Evolutionary conservation across 1,140 invertebrate genomes (phyloP).

Genomic region (Callitettix versicolor): DNA sequence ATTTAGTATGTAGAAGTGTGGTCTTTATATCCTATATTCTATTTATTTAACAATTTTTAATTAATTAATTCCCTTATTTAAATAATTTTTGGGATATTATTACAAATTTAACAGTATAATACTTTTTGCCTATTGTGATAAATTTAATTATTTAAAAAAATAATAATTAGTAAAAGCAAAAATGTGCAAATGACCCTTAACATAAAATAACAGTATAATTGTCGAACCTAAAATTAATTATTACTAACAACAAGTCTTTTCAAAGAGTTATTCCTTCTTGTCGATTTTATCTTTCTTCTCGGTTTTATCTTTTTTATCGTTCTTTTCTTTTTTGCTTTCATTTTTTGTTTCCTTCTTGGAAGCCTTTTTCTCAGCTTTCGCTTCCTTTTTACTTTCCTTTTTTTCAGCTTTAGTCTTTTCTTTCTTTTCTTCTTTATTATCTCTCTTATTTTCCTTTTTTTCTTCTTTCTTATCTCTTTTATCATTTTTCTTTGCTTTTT

Average conservation of each 20-base stretch:
- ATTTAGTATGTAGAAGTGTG: too few species aligned
- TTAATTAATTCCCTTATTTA: too few species aligned
- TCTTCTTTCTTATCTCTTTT: constrained; percentile 23
- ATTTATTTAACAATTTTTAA: too few species aligned
- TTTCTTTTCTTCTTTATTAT: constrained; percentile 24
- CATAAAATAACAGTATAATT: too few species aligned
- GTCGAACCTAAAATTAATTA: too few species aligned
- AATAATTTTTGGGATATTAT: too few species aligned
- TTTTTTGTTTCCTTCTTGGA: constrained; percentile 22
- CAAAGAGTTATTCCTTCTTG: constrained; percentile 8
- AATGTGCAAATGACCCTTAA: too few species aligned
- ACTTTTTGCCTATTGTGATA: too few species aligned
- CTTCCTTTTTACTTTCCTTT: constrained; percentile 23
- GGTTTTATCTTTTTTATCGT: constrained; percentile 22
- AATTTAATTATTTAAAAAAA: too few species aligned
- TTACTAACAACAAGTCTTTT: background rate
- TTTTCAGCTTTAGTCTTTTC: constrained; percentile 25
- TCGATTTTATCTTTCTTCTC: constrained; percentile 17
- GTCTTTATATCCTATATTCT: too few species aligned
- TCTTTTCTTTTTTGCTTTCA: constrained; percentile 20
- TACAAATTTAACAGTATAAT: too few species aligned
- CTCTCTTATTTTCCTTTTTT: constrained; percentile 23
- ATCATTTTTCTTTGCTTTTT: constrained; percentile 15
- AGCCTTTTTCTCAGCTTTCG: constrained; percentile 22
- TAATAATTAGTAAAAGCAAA: too few species aligned